Evolutionary conservation across 2,888 invertebrate genomes (phyloP).

Genomic region (Drosophila gaucha): DNA sequence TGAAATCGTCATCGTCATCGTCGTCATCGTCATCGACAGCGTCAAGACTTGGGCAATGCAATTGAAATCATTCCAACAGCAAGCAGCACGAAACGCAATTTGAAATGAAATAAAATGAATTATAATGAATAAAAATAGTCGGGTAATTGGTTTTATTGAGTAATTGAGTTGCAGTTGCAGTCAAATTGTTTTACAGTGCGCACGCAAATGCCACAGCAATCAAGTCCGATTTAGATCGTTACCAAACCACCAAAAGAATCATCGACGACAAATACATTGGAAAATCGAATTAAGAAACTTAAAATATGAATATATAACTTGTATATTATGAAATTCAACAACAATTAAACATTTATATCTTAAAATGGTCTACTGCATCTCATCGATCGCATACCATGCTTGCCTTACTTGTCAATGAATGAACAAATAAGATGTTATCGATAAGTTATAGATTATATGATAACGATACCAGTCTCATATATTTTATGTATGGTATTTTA

Average conservation of each 20-base stretch:
- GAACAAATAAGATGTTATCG: not conserved
- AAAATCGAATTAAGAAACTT: not conserved
- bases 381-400: not conserved
- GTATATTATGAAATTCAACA: not conserved
- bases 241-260: not conserved
- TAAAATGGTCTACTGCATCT: too few species aligned
- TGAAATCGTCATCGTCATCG: conserved; percentile 3
- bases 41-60: conserved; percentile 51
- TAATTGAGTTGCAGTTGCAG: conserved; percentile 76
- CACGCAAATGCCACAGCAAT: conserved; percentile 54
- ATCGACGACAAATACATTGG: not conserved
- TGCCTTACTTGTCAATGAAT: too few species aligned
- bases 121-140: conserved; percentile 81
- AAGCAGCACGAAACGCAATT: conserved; percentile 78
- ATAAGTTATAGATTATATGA: not conserved
- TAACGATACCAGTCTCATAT: too few species aligned
- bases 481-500: too few species aligned
- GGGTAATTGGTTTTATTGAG: conserved; percentile 80
- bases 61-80: conserved; percentile 78
- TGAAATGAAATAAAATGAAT: conserved; percentile 80
- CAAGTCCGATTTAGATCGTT: not conserved
- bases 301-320: too few species aligned
- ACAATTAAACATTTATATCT: not conserved
- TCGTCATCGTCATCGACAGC: conserved; percentile 9
- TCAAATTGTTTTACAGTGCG: conserved; percentile 77